These are phyloP conservation scores for Cheilosia grossa DNA, from an alignment of 2,888 invertebrate genomes.

Conservation along the genomic window DNA sequence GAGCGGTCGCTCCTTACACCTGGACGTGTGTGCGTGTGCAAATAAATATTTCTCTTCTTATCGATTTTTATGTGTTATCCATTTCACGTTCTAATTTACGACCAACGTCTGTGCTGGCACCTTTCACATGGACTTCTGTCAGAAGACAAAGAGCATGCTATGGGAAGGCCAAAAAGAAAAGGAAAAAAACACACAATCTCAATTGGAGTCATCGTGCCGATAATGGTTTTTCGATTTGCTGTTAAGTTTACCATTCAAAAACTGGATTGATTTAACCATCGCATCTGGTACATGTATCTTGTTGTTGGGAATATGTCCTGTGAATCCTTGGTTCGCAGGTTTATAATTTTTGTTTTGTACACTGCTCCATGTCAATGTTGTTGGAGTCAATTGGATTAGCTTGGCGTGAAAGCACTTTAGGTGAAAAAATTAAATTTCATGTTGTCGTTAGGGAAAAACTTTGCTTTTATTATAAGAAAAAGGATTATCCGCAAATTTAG, in stretches of 20 bases:
- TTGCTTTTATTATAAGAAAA: too few species aligned
- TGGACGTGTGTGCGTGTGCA: neutral
- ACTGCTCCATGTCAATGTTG: neutral
- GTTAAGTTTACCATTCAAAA: conserved; percentile 43
- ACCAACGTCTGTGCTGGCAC: conserved; percentile 5
- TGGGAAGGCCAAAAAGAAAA: neutral
- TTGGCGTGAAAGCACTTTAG: too few species aligned
- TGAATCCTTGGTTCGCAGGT: conserved; percentile 15
- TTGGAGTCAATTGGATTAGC: neutral
- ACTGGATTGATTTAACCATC: neutral
- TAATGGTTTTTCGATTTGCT: conserved; percentile 32
- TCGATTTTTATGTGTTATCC: too few species aligned
- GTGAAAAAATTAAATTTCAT: too few species aligned
- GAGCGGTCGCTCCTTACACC: neutral
- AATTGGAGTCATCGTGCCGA: neutral
- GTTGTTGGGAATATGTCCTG: conserved; percentile 2
- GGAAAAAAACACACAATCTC: neutral
- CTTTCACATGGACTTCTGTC: neutral
- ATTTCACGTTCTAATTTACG: conserved; percentile 2
- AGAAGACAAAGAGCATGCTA: neutral
- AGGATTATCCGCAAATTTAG: too few species aligned
- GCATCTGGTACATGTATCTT: conserved; percentile 15
- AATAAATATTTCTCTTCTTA: neutral
- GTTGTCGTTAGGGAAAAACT: too few species aligned
- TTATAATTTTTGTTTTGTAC: neutral